These are phyloP conservation scores for Lepidochrysops patricia DNA, from an alignment of 2,888 invertebrate genomes.

Conservation along the genomic window DNA sequence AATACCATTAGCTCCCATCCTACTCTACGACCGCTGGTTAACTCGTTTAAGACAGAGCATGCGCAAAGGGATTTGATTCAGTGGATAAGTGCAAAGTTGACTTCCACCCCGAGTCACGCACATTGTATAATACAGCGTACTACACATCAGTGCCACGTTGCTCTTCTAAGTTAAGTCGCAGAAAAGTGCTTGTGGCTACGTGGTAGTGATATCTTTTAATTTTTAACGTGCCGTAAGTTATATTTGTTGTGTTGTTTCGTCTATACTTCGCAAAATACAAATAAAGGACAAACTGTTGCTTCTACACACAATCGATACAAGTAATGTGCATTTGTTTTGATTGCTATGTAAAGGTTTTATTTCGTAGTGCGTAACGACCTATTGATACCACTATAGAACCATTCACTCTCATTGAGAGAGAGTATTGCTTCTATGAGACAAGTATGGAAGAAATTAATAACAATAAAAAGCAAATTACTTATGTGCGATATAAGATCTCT, in stretches of 20 bases:
- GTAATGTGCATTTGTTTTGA: conserved; percentile 50
- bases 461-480: no score
- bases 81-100: conserved; percentile 1
- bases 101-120: background rate
- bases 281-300: conserved; percentile 41
- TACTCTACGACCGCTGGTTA: background rate
- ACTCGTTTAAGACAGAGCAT: conserved; percentile 3
- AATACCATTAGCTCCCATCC: background rate
- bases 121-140: background rate
- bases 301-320: conserved; percentile 37
- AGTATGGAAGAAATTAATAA: no score
- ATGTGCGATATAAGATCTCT: no score
- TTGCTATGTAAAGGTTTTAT: conserved; percentile 20
- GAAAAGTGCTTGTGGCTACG: background rate
- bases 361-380: background rate
- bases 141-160: conserved; percentile 5
- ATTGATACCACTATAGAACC: no score
- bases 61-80: conserved; percentile 12
- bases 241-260: background rate
- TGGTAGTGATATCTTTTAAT: background rate
- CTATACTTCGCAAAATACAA: background rate
- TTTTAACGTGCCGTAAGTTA: background rate
- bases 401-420: no score
- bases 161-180: background rate
- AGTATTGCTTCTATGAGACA: no score